Conservation (phyloP, 2,888 invertebrate genomes). For the Agriopis aurantiaria region DNA sequence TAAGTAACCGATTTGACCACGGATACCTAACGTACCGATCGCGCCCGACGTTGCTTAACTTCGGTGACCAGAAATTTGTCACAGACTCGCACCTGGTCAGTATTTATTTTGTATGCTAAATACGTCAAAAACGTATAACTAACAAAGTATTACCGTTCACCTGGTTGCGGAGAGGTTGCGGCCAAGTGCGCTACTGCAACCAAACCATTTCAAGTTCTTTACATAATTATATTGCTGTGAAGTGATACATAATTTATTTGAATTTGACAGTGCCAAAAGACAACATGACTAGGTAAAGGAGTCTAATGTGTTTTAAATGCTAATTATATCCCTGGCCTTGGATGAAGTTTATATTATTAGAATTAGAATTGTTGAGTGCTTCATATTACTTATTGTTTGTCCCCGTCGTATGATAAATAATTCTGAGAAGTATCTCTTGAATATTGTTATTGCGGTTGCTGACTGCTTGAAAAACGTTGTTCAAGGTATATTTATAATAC, state of each 20-base stretch:
- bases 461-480: neutral
- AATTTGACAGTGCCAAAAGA: conserved; percentile 22
- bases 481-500: neutral
- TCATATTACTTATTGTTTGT: conserved; percentile 3
- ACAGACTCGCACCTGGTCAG: no score
- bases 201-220: no score
- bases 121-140: no score
- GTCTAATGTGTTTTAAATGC: conserved; percentile 26
- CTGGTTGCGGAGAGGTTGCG: no score
- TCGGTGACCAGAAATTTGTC: conserved; percentile 49
- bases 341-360: conserved; percentile 9
- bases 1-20: no score
- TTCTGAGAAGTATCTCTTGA: neutral
- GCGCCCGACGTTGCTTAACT: conserved; percentile 78
- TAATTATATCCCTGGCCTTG: conserved; percentile 18
- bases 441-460: neutral
- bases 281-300: conserved; percentile 22
- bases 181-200: no score
- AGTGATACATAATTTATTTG: no score
- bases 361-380: neutral
- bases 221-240: no score
- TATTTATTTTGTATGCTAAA: no score
- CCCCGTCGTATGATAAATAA: neutral
- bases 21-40: no score
- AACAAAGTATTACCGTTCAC: no score